Evolutionary conservation across 2,888 invertebrate genomes (phyloP), one percentile per base, ranked within the genome.

Genomic region (Abrostola tripartita): DNA sequence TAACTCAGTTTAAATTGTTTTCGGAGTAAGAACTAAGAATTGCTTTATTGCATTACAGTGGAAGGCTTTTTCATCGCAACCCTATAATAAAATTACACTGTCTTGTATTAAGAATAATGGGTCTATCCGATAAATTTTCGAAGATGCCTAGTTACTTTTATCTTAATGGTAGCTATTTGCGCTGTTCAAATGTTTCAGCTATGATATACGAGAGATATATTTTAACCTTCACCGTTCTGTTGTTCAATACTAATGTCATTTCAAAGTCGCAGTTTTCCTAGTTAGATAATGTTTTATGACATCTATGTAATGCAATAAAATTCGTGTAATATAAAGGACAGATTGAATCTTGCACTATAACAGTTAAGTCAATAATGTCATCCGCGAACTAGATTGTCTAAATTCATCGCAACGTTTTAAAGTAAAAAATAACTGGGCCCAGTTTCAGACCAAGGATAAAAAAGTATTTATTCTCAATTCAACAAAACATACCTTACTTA

Each of bases 1-100:
- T 93, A 92, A 92, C 86, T 92, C 91, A 91, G 86, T 90, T 92
- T 90, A 91, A 94, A 93, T 92, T 92, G 92, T 93, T 92, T 92
- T 92, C 83, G 80, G 85, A 85, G 85, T 85, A 89, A 87, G 84
- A 88, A 83, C 80, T 75, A 76, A 71, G 73, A 76, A 66, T 41
- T 82, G 81, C 83, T 90, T 89, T 92, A 91, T 90, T 89, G 87
- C 88, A 83, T 88, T 88, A 92, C 88, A 87, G 83, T 81, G 85
- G 84, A 90, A 89, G 75, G 88, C 88, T 90, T 88, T 89, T 88
- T 89, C 88, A 88, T 88, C 86, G 86, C 84, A 87, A 78, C 80
- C 77, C 75, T 77, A 74, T 84, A 85, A 87, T 88, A 87, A 89
- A 88, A 88, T 88, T 83, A 85, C 82, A 81, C 83, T n/a, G n/a